Base-by-base conservation (phyloP, 2,888 invertebrate genomes). In the Tholera decimalis region DNA sequence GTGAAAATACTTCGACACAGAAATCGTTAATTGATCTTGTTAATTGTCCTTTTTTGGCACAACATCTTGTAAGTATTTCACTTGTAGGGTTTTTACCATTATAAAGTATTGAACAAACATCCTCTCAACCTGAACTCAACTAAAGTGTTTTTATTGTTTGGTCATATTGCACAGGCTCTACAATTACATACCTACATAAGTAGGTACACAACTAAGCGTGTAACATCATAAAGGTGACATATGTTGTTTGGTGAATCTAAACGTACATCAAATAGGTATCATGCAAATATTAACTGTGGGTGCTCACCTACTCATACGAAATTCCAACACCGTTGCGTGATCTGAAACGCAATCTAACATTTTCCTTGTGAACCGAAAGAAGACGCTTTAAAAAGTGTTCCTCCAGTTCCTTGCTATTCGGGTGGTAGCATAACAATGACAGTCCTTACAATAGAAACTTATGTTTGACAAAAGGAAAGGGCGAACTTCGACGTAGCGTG, bases 361-460 rank as follows among this genome's bases (percentile, higher is more conserved):
- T 77, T 79, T 72, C 58, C 64, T 67, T 47, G 50, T 51, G 28
- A 69, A 70, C 67, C 57, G 53, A 79, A 82, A 80, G 72, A 80
- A 80, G 69, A 83, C 77, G 74, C 82, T 83, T 73, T 80, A 81
- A 83, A 86, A 68, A 68, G 39, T 58, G 28, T 49, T 58, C 82
- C 83, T 83, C 82, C 33, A 67, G 82, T 84, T 83, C 78, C 74
- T 76, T 85, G 84, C 84, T 80, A 73, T 77, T 77, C 83, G 82
- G 79, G 80, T 84, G 86, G 88, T 87, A 87, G 88, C 87, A 89
- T 88, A 90, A 90, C 90, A 90, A 90, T 88, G 89, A 88, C 89
- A 86, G 80, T 84, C 87, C 87, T 82, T 90, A 91, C 91, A 91
- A 90, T 90, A 89, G 89, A 90, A 89, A 89, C 88, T 89, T 88